Conservation (phyloP, 2,113 vertebrate genomes). For the Engraulis encrasicolus region DNA sequence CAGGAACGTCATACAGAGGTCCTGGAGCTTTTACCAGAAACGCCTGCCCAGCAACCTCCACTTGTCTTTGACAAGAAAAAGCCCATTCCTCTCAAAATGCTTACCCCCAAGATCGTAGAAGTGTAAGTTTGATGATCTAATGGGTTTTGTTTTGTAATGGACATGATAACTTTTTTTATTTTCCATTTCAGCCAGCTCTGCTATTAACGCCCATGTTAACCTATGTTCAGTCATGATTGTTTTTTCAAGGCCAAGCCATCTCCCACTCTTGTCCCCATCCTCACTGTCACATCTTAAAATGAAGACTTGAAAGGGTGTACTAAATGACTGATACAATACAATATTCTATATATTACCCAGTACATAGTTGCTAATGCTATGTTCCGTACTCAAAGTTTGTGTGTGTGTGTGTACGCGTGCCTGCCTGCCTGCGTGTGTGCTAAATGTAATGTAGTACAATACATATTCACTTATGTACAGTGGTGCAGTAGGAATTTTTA, state of each 20-base stretch:
- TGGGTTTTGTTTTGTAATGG: not conserved
- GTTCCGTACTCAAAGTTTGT: no score
- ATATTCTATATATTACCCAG: not conserved
- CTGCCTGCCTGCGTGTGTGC: no score
- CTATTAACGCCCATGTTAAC: no score
- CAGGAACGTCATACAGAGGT: constrained; percentile 78
- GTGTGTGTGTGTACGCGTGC: not conserved
- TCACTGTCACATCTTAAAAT: no score
- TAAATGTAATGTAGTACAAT: no score
- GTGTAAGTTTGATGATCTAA: constrained; percentile 81
- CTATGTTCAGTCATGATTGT: not conserved
- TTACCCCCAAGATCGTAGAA: constrained; percentile 91
- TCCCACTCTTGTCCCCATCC: not conserved
- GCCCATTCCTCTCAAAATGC: constrained; percentile 87
- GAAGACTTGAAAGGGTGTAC: no score
- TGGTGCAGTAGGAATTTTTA: no score
- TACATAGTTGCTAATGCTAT: no score
- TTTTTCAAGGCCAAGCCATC: no score
- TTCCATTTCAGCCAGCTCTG: not conserved
- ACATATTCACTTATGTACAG: no score
- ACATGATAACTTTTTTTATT: not conserved
- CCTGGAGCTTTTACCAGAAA: constrained; percentile 70
- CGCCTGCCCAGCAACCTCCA: constrained; percentile 52
- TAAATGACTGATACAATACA: no score
- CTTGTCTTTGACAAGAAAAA: constrained; percentile 89